Evolutionary conservation across 2,888 invertebrate genomes (phyloP), one percentile per base, ranked within the genome.

Genomic region (Acrocyrtus sp.): DNA sequence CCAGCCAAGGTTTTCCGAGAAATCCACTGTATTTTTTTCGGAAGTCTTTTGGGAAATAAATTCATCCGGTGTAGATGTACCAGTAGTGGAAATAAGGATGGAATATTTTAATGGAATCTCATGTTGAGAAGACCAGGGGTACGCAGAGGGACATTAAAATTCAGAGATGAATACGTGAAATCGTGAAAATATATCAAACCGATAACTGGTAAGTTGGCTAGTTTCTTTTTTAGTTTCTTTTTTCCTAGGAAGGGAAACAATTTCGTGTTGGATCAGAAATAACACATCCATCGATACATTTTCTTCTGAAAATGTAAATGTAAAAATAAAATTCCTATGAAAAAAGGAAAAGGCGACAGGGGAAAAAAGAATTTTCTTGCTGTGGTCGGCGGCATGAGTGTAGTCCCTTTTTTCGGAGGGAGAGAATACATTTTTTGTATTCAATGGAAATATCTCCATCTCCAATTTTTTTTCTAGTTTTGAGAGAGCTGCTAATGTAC

Each of bases 21-120:
- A 15, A 51, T n/a, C n/a, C n/a, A n/a, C n/a, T n/a, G n/a, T n/a
- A n/a, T n/a, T n/a, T n/a, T n/a, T n/a, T n/a, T 27, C 34, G 34
- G 41, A 47, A 34, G 65, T 65, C 65, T 65, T 56, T 48, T 21
- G 65, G 65, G 65, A 65, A 65, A 65, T 65, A 43, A 63, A 63
- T 45, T 54, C 39, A 39, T 29, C 29, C 51, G 17, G 8, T 17
- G 47, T n/a, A n/a, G 26, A 34, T 17, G 24, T 24, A 24, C 10
- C 10, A 26, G 22, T 19, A 47, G 60, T 48, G 26, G 15, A n/a
- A 6, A 21, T 6, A 17, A 26, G 6, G 22, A 39, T 10, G 21
- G 15, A 48, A 29, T 57, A 57, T 57, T 57, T 45, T 57, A 57
- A 57, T 57, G 57, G 57, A 24, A 57, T 43, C n/a, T 57, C 57